phyloP scores from a whole-genome alignment of 2,113 vertebrate species.

The Xenus cinereus region DNA sequence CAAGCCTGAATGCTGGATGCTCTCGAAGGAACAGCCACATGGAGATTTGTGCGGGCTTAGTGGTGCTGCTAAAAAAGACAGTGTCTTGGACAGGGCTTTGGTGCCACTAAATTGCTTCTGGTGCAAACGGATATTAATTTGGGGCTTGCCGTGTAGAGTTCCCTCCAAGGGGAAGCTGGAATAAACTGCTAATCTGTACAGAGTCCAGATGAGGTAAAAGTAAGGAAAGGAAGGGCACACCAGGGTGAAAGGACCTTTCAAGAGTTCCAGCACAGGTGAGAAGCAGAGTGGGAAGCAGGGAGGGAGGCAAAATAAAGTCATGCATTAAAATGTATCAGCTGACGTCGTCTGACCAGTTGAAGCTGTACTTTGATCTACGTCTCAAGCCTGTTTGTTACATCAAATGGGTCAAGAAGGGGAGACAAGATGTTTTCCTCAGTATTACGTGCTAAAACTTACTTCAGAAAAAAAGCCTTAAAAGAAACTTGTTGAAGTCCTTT shows the following conservation, averaged over 20 bases:
- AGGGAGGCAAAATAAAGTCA: not conserved
- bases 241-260: not conserved
- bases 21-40: slow-evolving; percentile 6
- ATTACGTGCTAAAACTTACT: not conserved
- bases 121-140: not conserved
- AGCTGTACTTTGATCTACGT: not conserved
- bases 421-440: not conserved
- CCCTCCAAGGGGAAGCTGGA: not conserved
- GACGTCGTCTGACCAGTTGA: not conserved
- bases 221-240: not conserved
- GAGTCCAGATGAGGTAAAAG: not conserved
- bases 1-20: not conserved
- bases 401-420: not conserved
- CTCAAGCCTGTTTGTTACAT: not conserved
- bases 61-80: not conserved
- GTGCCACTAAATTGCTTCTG: not conserved
- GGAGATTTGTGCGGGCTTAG: not conserved
- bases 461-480: not conserved
- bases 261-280: not conserved
- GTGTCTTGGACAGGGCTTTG: not conserved
- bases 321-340: not conserved
- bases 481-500: not conserved
- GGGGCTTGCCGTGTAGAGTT: not conserved
- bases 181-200: not conserved
- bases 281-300: not conserved